Evolutionary conservation across 2,888 invertebrate species (phyloP).

Genomic region (Hypomecis punctinalis): DNA sequence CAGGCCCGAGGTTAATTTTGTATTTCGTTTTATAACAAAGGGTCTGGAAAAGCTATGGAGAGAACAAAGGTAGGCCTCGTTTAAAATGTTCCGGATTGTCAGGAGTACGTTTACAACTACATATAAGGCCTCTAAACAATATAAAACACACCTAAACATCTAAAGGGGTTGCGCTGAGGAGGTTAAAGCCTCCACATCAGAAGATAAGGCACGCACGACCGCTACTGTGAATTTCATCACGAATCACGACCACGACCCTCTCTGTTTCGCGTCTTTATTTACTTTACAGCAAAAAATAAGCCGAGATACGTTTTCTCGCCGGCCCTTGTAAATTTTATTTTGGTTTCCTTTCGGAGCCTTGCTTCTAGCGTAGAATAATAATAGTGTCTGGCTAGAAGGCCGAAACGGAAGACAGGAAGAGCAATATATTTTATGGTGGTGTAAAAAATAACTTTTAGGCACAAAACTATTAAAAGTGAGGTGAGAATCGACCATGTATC

Average conservation of each 20-base stretch:
- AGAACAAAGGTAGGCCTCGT: conserved; percentile 10
- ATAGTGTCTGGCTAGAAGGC: neutral
- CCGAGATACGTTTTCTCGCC: conserved; percentile 37
- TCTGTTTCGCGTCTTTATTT: conserved; percentile 64
- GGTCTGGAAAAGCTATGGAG: conserved; percentile 5
- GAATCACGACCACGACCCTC: conserved; percentile 63
- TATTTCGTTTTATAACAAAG: conserved; percentile 12
- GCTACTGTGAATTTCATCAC: conserved; percentile 66
- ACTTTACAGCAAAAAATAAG: conserved; percentile 57
- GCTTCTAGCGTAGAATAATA: neutral
- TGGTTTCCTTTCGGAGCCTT: neutral
- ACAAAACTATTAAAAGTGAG: no score
- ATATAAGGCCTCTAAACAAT: conserved; percentile 28
- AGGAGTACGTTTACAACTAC: conserved; percentile 16
- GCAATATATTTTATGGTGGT: no score
- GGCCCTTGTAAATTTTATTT: conserved; percentile 3
- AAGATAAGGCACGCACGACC: conserved; percentile 80
- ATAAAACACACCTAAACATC: conserved; percentile 34
- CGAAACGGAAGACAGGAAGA: no score
- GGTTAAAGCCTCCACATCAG: conserved; percentile 58
- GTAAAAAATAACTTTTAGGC: no score
- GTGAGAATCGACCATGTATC: no score
- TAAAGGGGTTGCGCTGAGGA: conserved; percentile 53
- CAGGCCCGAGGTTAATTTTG: conserved; percentile 11
- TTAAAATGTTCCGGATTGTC: conserved; percentile 9